Percentiles rank a stretch among this genome's conserved stretches.
phyloP scores from a whole-genome alignment of 2,113 vertebrate species.

The Hyaena hyaena region DNA sequence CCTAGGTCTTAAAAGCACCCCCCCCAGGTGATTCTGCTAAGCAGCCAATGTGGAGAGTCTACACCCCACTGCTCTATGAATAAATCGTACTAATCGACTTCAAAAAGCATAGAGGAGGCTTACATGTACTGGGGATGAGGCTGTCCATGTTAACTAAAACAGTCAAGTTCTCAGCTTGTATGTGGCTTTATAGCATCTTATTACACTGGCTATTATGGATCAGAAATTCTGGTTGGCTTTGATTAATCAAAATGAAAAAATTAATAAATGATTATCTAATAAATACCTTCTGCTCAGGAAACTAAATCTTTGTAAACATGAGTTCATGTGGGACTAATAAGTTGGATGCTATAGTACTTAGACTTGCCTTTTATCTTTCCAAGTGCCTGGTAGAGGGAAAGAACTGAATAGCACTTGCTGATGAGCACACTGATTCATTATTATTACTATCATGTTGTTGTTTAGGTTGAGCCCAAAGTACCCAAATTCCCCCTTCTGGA shows the following conservation, averaged over 20 bases:
- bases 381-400: background rate
- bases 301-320: background rate
- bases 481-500: background rate
- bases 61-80: background rate
- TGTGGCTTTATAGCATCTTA: background rate
- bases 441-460: background rate
- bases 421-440: background rate
- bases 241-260: constrained; percentile 6
- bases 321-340: background rate
- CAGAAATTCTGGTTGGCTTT: background rate
- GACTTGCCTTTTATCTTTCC: background rate
- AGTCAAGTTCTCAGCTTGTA: background rate
- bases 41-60: background rate
- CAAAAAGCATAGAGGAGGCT: background rate
- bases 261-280: background rate
- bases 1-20: background rate
- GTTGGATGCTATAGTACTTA: background rate
- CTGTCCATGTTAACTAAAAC: too few relatives aligned
- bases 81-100: background rate
- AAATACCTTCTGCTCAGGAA: constrained; percentile 34
- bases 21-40: background rate
- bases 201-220: background rate
- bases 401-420: background rate
- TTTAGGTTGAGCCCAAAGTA: constrained; percentile 1
- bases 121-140: too few relatives aligned